A percentile compares a stretch with the other conserved stretches of the same genome.
phyloP scores from a whole-genome alignment of 2,113 vertebrate genomes.

The Sitta europaea region DNA sequence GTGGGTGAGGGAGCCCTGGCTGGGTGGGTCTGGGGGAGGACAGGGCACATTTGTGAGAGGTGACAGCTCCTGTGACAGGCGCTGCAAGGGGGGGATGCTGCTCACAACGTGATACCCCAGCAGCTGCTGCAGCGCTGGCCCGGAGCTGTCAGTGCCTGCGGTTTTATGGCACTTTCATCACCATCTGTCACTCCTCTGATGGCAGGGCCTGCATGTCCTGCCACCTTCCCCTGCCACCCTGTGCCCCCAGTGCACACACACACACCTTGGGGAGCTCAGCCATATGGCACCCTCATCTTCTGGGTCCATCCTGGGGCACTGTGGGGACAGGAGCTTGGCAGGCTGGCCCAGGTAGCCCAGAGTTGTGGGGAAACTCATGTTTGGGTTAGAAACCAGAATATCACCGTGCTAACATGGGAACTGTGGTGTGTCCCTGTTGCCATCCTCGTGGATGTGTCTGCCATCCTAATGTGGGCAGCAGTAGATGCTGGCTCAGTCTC shows the following conservation, averaged over 20 bases:
- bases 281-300: neutral
- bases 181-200: constrained; percentile 58
- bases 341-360: neutral
- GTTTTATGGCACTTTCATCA: constrained; percentile 54
- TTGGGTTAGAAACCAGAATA: neutral
- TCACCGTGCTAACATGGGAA: rapidly evolving
- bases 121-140: constrained; percentile 34
- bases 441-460: neutral
- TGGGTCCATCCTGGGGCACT: neutral
- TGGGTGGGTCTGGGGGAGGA: neutral
- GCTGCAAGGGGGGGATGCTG: neutral
- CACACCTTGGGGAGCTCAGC: neutral
- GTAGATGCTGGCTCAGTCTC: neutral
- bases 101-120: constrained; percentile 9
- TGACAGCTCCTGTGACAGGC: neutral
- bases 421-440: neutral
- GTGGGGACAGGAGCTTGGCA: neutral
- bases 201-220: neutral
- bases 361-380: neutral
- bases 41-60: neutral
- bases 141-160: neutral
- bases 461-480: neutral
- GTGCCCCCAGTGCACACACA: neutral
- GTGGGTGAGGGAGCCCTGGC: rapidly evolving
- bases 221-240: constrained; percentile 11